A percentile compares a stretch with the other conserved stretches of the same genome.
phyloP scores from a whole-genome alignment of 2,113 vertebrate species.

The Hiodon alosoides region DNA sequence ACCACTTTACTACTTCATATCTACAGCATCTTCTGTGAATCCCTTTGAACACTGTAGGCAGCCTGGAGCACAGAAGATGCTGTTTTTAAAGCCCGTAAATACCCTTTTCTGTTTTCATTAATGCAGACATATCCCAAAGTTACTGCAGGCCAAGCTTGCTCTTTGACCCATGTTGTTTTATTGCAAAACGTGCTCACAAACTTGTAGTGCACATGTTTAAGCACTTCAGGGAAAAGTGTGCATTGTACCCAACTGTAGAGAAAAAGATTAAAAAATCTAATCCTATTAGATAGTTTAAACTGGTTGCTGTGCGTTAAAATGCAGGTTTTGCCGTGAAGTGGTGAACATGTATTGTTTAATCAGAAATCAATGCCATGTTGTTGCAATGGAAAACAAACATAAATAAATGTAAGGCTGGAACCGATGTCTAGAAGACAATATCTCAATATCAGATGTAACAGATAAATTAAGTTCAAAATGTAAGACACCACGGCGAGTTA shows the following conservation, averaged over 20 bases:
- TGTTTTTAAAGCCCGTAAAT: slow-evolving; percentile 62
- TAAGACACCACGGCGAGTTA: slow-evolving; percentile 22
- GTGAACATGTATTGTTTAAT: slow-evolving; percentile 52
- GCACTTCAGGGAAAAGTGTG: slow-evolving; percentile 49
- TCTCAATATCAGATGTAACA: slow-evolving; percentile 41
- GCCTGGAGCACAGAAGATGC: slow-evolving; percentile 57
- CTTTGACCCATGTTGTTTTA: slow-evolving; percentile 58
- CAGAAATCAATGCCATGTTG: slow-evolving; percentile 40
- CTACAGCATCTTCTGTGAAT: slow-evolving; percentile 63
- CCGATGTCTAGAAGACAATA: slow-evolving; percentile 35
- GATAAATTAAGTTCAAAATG: slow-evolving; percentile 43
- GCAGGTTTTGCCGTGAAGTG: slow-evolving; percentile 45
- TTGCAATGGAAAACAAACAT: slow-evolving; percentile 37
- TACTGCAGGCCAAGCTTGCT: slow-evolving; percentile 63
- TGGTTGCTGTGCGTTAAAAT: slow-evolving; percentile 27
- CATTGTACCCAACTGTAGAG: slow-evolving; percentile 46
- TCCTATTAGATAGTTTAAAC: slow-evolving; percentile 61
- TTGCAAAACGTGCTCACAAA: slow-evolving; percentile 48
- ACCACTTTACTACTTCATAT: slow-evolving; percentile 38
- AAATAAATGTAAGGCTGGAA: slow-evolving; percentile 41
- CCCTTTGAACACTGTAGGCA: slow-evolving; percentile 55
- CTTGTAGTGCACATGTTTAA: slow-evolving; percentile 55
- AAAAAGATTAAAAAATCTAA: slow-evolving; percentile 51
- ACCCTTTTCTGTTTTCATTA: slow-evolving; percentile 46
- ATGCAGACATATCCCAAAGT: slow-evolving; percentile 41